A percentile compares a stretch with the other conserved stretches of the same genome.
Evolutionary conservation across 2,113 vertebrate species (phyloP).

Genomic region (Cavia aperea): DNA sequence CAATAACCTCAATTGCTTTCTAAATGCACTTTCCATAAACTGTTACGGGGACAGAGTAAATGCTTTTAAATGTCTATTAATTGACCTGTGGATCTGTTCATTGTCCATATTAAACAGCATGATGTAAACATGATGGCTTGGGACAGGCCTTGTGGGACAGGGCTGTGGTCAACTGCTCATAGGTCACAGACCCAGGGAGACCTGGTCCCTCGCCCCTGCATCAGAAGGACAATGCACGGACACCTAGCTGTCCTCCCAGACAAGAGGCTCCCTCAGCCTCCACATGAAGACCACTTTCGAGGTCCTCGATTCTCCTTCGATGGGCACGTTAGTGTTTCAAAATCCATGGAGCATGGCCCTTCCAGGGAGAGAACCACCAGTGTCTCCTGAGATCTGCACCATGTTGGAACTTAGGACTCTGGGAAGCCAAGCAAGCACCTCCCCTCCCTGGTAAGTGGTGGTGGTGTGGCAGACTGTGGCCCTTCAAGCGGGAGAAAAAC

Average conservation of each 20-base stretch:
- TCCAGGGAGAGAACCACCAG: too few species aligned
- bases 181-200: not conserved
- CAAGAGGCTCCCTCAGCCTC: not conserved
- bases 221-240: not conserved
- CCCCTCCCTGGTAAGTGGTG: too few species aligned
- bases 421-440: too few species aligned
- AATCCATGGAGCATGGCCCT: not conserved
- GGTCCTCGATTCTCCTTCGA: not conserved
- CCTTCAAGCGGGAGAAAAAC: too few species aligned
- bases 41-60: constrained; percentile 63
- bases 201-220: not conserved
- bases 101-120: constrained; percentile 65
- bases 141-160: not conserved
- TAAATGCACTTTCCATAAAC: constrained; percentile 71
- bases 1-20: constrained; percentile 67
- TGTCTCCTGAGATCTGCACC: too few species aligned
- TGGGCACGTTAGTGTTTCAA: not conserved
- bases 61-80: constrained; percentile 71
- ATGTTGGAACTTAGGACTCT: too few species aligned
- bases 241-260: not conserved
- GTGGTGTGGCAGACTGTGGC: too few species aligned
- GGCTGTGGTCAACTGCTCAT: not conserved
- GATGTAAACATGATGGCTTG: constrained; percentile 61
- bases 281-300: not conserved
- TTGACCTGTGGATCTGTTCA: constrained; percentile 68